These are phyloP conservation scores for Hycleus phaleratus DNA, from an alignment of 1,140 invertebrate species.

Conservation along the genomic window DNA sequence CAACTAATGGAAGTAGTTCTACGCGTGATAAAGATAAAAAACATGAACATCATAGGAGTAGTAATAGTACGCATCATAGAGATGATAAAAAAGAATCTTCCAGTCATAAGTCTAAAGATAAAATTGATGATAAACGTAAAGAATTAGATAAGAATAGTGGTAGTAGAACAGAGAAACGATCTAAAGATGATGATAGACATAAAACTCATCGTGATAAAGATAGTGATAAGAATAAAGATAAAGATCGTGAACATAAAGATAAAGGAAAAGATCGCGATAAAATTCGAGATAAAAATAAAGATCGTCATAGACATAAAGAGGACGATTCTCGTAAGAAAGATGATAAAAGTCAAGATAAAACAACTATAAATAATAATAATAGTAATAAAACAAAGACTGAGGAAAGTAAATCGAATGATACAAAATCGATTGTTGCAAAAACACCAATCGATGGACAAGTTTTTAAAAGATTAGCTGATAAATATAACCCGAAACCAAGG, in stretches of 20 bases:
- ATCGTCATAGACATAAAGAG: neutral
- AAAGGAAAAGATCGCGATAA: neutral
- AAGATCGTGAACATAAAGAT: neutral
- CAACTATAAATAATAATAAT: conserved; percentile 41
- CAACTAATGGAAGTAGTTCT: neutral
- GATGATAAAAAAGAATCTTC: conserved; percentile 4
- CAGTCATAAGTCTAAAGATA: neutral
- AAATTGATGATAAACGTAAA: conserved; percentile 26
- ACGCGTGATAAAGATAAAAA: too few species aligned
- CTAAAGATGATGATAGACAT: conserved; percentile 40
- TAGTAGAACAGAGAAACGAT: conserved; percentile 35
- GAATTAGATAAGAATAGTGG: conserved; percentile 26
- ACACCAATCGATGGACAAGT: neutral
- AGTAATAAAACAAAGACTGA: conserved; percentile 30
- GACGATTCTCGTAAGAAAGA: neutral
- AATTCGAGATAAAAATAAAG: conserved; percentile 12
- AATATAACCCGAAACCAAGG: conserved; percentile 33
- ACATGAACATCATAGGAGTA: neutral
- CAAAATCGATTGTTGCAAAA: neutral
- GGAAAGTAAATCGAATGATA: neutral
- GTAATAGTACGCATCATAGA: conserved; percentile 8
- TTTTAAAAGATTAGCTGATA: conserved; percentile 33
- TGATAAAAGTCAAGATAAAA: neutral
- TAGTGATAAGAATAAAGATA: too few species aligned
- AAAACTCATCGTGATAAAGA: too few species aligned